Conservation (phyloP, 1,140 invertebrate species). For the Drosophila jambulina region DNA sequence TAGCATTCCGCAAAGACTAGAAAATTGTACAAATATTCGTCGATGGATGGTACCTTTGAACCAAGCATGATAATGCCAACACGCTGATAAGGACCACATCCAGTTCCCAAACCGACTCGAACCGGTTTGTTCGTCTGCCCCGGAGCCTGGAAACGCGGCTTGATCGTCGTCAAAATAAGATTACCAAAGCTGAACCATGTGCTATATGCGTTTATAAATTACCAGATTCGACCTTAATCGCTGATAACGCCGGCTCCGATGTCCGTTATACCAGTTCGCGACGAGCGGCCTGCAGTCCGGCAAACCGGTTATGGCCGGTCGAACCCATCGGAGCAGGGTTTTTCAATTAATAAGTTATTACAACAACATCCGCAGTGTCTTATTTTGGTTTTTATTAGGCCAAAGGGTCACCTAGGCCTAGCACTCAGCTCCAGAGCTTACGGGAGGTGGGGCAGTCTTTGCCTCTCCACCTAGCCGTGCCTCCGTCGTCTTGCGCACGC, state of each 20-base stretch:
- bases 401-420: conserved; percentile 9
- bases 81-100: conserved; percentile 61
- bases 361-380: conserved; percentile 28
- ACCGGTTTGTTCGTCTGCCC: conserved; percentile 49
- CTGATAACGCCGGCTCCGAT: conserved; percentile 61
- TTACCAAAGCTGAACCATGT: conserved; percentile 69
- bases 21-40: conserved; percentile 43
- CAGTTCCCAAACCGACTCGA: conserved; percentile 61
- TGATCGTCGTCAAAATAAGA: conserved; percentile 46
- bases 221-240: conserved; percentile 72
- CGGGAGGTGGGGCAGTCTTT: background rate
- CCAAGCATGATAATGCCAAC: conserved; percentile 59
- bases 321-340: background rate
- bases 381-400: conserved; percentile 34
- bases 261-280: conserved; percentile 57
- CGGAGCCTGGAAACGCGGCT: conserved; percentile 36
- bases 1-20: conserved; percentile 47
- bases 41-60: conserved; percentile 68
- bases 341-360: conserved; percentile 61
- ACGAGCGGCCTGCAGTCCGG: conserved; percentile 30
- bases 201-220: conserved; percentile 63
- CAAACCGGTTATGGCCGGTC: conserved; percentile 48
- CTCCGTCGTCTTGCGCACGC: conserved; percentile 68
- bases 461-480: conserved; percentile 4
- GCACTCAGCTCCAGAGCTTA: conserved; percentile 19